Base-by-base conservation (phyloP, 2,113 vertebrate species). In the Sprattus sprattus region DNA sequence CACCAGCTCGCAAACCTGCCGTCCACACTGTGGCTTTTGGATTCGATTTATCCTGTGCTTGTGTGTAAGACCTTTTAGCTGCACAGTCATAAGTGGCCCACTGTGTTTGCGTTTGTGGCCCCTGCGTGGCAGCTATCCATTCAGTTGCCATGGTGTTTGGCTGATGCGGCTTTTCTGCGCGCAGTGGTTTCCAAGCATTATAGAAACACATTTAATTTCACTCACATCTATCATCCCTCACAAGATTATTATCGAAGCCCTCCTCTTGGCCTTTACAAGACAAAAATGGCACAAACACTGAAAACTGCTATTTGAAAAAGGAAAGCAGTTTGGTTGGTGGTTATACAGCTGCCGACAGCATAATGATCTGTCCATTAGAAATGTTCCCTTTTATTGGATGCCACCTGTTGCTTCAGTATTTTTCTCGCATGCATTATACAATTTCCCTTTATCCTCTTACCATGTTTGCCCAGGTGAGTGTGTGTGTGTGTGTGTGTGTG, bases 31-130 rank as follows among this genome's bases (percentile, higher is more conserved):
- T 78, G 71, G 3, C 28, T 78, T 78, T 78, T 78, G 71, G 28
- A 11, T 4, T 28, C 13, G 71, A 32, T 78, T 39, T 78, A 16
- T 32, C 22, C 13, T 67, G 64, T n/a, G n/a, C 8, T 13, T 39
- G 28, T 71, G 64, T 71, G 64, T 71, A 78, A 39, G 71, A 78
- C 71, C 71, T 78, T 78, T 32, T 78, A 78, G 71, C 32, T 67
- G 64, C 28, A 7, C 64, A 10, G 64, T 28, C 64, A 2, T 67
- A 67, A 67, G 64, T 28, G 64, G n/a, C 25, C n/a, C 8, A 13
- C 10, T 9, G 9, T 67, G 64, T 67, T 67, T 67, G 64, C 64
- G 11, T 78, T 39, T 11, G 13, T 39, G 16, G 13, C 13, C 71
- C 11, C 18, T 44, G 71, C 28, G 8, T 67, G 25, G 11, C 64